Conservation (phyloP, 2,113 vertebrate genomes). For the Gymnogyps californianus region DNA sequence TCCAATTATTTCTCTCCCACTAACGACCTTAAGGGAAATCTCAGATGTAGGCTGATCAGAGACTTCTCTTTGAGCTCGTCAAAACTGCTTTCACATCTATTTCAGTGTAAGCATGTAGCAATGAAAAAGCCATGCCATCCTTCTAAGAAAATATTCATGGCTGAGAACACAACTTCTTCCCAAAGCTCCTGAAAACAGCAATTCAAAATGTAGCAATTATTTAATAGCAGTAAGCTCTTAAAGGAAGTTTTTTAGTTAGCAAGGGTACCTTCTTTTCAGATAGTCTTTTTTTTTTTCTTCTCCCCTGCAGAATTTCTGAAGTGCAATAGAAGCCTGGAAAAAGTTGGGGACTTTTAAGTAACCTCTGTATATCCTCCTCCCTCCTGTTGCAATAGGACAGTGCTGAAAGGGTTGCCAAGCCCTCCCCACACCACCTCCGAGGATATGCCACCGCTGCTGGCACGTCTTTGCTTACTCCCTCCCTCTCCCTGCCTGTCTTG, state of each 20-base stretch:
- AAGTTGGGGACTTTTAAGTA: constrained; percentile 66
- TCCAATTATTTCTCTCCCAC: constrained; percentile 14
- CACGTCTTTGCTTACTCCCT: background rate
- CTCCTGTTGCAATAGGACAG: constrained; percentile 39
- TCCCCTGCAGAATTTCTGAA: constrained; percentile 56
- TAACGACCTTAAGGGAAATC: constrained; percentile 20
- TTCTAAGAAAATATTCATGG: constrained; percentile 30
- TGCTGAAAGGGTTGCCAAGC: background rate
- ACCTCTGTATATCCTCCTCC: constrained; percentile 48
- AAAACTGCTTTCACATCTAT: constrained; percentile 40
- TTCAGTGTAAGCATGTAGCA: background rate
- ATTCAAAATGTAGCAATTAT: constrained; percentile 18
- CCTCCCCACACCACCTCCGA: background rate
- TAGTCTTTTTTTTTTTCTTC: background rate
- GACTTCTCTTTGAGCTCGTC: constrained; percentile 23
- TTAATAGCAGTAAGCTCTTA: constrained; percentile 5
- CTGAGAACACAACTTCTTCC: constrained; percentile 3
- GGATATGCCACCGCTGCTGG: background rate
- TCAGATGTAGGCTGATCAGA: constrained; percentile 41
- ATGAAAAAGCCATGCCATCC: background rate
- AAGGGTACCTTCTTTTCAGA: constrained; percentile 63
- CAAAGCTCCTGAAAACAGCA: constrained; percentile 22
- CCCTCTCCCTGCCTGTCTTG: background rate
- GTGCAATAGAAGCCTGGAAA: background rate
- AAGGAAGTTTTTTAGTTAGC: background rate